A percentile compares a stretch with the other conserved stretches of the same genome.
Conservation (phyloP, 1,140 invertebrate genomes). For the Pseudomyrmex pallidus region DNA sequence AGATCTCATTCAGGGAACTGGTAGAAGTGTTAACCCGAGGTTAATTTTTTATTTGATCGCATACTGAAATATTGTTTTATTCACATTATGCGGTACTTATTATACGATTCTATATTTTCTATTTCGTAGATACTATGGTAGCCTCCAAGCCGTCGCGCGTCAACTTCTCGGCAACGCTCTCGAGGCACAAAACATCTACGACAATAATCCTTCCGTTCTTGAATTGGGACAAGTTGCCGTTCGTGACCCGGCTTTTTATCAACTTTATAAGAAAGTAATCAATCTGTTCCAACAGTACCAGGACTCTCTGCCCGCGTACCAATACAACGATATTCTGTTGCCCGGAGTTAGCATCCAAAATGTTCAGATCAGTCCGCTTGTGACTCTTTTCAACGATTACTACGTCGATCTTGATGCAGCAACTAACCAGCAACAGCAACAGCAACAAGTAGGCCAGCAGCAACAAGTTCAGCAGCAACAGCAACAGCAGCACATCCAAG, state of each 20-base stretch:
- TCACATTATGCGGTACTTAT: too few relatives aligned
- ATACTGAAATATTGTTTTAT: neutral
- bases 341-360: slow-evolving; percentile 88
- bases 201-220: slow-evolving; percentile 83
- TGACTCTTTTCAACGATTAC: slow-evolving; percentile 87
- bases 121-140: slow-evolving; percentile 84
- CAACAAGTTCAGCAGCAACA: slow-evolving; percentile 66
- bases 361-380: slow-evolving; percentile 87
- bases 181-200: slow-evolving; percentile 77
- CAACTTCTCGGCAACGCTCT: slow-evolving; percentile 86
- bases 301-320: slow-evolving; percentile 87
- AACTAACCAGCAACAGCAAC: neutral
- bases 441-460: neutral
- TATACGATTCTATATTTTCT: neutral
- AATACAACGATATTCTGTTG: slow-evolving; percentile 87
- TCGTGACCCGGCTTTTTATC: slow-evolving; percentile 86
- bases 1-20: slow-evolving; percentile 83
- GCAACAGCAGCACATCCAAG: slow-evolving; percentile 76
- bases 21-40: slow-evolving; percentile 83
- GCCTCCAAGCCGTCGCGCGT: slow-evolving; percentile 86
- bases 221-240: slow-evolving; percentile 83
- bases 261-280: slow-evolving; percentile 84
- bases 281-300: slow-evolving; percentile 86
- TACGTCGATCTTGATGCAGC: slow-evolving; percentile 85
- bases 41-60: slow-evolving; percentile 23